Conservation (phyloP, 2,888 invertebrate species). For the Psylliodes chrysocephalus region DNA sequence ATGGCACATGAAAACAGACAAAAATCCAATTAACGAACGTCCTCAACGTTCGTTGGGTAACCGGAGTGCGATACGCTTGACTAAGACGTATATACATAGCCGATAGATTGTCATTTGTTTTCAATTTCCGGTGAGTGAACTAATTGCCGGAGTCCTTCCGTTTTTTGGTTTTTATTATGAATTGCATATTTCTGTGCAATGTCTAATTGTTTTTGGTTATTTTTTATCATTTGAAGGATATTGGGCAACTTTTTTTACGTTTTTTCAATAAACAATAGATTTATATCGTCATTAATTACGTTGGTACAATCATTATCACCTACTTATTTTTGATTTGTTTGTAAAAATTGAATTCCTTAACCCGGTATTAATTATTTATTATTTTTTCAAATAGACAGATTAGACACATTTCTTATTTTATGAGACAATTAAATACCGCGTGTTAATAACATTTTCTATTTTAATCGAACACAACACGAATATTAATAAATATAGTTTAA, state of each 20-base stretch:
- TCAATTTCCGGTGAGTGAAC: constrained; percentile 60
- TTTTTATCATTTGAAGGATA: constrained; percentile 24
- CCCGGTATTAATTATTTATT: too few relatives aligned
- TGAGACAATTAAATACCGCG: too few relatives aligned
- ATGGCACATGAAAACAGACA: background rate
- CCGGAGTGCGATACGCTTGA: constrained; percentile 53
- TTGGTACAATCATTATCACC: too few relatives aligned
- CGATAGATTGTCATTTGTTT: constrained; percentile 60
- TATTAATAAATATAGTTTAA: too few relatives aligned
- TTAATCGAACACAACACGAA: too few relatives aligned
- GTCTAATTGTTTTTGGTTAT: constrained; percentile 15
- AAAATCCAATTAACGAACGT: constrained; percentile 44
- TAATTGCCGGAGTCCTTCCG: constrained; percentile 60
- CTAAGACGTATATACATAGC: constrained; percentile 52
- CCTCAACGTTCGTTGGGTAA: constrained; percentile 50
- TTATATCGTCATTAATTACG: too few relatives aligned
- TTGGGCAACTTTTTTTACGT: constrained; percentile 31
- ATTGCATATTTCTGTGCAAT: constrained; percentile 46
- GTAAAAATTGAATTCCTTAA: too few relatives aligned
- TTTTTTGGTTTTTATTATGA: constrained; percentile 52
- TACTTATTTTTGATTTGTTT: too few relatives aligned
- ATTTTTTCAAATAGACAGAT: too few relatives aligned
- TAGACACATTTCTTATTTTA: too few relatives aligned
- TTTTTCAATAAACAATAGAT: too few relatives aligned
- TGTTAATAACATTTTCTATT: too few relatives aligned